phyloP scores from a whole-genome alignment of 1,140 invertebrate genomes.

The Akabosia matsudoensis region DNA sequence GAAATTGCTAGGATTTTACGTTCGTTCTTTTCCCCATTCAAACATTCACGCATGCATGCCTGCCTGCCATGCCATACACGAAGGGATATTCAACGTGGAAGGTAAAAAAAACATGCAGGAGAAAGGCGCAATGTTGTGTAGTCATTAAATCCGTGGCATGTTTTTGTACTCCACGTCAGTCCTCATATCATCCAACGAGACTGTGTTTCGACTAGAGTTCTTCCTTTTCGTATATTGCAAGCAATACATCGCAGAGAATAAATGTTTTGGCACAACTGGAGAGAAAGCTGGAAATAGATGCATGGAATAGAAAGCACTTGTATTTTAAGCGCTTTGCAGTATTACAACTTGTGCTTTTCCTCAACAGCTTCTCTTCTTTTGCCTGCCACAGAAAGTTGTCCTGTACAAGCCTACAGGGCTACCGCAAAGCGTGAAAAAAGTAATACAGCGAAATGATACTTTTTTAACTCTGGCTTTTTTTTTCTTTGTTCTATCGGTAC shows the following conservation, averaged over 20 bases:
- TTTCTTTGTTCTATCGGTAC: no score
- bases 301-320: neutral
- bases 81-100: neutral
- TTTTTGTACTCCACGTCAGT: neutral
- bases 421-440: no score
- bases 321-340: neutral
- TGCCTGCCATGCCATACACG: neutral
- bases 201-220: no score
- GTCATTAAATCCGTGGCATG: no score
- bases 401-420: neutral
- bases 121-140: no score
- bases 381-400: neutral
- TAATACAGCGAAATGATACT: no score
- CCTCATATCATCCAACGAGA: neutral
- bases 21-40: neutral
- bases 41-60: neutral
- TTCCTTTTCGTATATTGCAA: neutral
- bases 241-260: neutral
- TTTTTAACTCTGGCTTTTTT: no score
- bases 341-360: neutral
- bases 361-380: neutral
- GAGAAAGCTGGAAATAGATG: neutral
- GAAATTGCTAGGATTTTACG: slow-evolving; percentile 13
- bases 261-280: neutral
- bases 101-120: neutral